phyloP scores from a whole-genome alignment of 1,140 invertebrate species.

The Argopecten irradians region DNA sequence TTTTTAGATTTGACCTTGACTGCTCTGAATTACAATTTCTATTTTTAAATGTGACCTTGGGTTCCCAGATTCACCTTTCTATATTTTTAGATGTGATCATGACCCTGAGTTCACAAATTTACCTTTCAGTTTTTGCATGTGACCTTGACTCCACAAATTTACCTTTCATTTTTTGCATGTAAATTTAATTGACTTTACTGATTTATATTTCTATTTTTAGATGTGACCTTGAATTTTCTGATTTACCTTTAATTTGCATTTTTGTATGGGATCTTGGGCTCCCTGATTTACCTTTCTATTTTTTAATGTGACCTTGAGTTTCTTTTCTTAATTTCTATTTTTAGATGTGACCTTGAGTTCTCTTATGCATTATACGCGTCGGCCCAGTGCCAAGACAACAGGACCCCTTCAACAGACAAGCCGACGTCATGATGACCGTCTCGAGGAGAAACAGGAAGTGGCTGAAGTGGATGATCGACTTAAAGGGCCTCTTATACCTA shows the following conservation, averaged over 20 bases:
- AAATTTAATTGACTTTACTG: no score
- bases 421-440: not conserved
- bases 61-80: conserved; percentile 51
- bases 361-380: conserved; percentile 53
- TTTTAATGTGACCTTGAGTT: no score
- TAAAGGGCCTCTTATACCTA: conserved; percentile 40
- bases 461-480: conserved; percentile 28
- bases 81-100: not conserved
- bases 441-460: conserved; percentile 39
- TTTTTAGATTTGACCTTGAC: no score
- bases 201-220: conserved; percentile 49
- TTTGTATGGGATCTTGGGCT: no score
- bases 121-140: no score
- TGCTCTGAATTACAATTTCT: not conserved
- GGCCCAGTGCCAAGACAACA: conserved; percentile 40
- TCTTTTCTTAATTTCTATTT: conserved; percentile 39
- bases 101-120: not conserved
- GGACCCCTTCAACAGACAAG: conserved; percentile 38
- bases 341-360: conserved; percentile 65
- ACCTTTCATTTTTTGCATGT: no score
- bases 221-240: conserved; percentile 31
- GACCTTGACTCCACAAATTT: no score
- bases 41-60: conserved; percentile 65
- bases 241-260: not conserved
- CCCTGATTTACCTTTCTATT: no score